phyloP scores from a whole-genome alignment of 1,140 invertebrate species.

The Parapsyche elsis region DNA sequence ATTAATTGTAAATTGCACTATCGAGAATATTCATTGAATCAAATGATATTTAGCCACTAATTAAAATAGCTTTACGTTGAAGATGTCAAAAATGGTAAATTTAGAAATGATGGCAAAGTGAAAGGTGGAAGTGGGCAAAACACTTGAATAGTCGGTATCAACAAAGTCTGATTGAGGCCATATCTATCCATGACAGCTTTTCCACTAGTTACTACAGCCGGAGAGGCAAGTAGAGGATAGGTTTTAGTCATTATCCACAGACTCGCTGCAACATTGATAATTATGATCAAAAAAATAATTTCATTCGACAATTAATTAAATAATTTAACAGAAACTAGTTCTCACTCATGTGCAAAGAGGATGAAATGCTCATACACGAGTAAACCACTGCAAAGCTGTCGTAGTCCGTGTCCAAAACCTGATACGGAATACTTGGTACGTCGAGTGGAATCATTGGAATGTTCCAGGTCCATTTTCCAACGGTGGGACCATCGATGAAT shows the following conservation, averaged over 20 bases:
- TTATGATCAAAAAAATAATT: neutral
- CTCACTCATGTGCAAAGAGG: too few relatives aligned
- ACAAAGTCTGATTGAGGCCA: neutral
- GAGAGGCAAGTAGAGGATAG: neutral
- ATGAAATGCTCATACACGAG: neutral
- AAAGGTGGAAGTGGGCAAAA: too few relatives aligned
- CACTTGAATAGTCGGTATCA: neutral
- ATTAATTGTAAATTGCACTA: too few relatives aligned
- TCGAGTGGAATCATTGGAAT: neutral
- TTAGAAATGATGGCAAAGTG: too few relatives aligned
- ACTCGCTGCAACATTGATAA: neutral
- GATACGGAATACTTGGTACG: neutral
- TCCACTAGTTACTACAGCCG: neutral
- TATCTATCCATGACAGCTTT: neutral
- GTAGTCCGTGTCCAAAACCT: slow-evolving; percentile 9
- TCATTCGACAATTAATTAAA: too few relatives aligned
- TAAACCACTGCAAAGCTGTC: neutral
- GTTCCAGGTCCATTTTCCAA: neutral
- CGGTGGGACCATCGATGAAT: neutral
- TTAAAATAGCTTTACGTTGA: too few relatives aligned
- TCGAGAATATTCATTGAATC: too few relatives aligned
- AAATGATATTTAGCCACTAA: too few relatives aligned
- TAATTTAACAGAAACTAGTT: too few relatives aligned
- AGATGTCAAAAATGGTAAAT: too few relatives aligned
- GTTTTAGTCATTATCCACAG: neutral